Evolutionary conservation across 2,113 vertebrate genomes (phyloP).

Genomic region (Amphiprion percula): DNA sequence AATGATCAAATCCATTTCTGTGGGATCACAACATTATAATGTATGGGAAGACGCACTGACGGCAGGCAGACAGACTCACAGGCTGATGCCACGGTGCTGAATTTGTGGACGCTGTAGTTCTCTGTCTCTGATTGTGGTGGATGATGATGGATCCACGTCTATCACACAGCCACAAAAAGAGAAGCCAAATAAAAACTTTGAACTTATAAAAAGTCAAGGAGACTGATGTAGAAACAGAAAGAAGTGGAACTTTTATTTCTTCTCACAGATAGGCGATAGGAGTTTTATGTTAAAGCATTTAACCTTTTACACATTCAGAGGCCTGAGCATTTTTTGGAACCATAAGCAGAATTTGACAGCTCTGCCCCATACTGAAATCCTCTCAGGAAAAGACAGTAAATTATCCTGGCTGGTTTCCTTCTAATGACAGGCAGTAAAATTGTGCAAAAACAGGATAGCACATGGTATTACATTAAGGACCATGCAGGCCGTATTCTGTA

Average conservation of each 20-base stretch:
- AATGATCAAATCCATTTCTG: constrained; percentile 79
- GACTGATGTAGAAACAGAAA: neutral
- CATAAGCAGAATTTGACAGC: constrained; percentile 13
- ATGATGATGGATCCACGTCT: constrained; percentile 22
- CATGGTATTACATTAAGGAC: neutral
- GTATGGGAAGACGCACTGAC: constrained; percentile 40
- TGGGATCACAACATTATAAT: constrained; percentile 55
- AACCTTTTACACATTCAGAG: constrained; percentile 31
- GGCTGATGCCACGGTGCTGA: neutral
- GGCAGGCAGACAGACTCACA: constrained; percentile 44
- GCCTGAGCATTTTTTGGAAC: neutral
- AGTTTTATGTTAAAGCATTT: constrained; percentile 41
- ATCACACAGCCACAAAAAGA: constrained; percentile 21
- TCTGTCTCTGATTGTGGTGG: neutral
- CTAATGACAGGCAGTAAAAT: constrained; percentile 29
- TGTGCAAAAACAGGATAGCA: constrained; percentile 20
- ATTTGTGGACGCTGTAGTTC: constrained; percentile 11
- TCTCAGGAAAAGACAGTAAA: constrained; percentile 30
- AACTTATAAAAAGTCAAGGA: neutral
- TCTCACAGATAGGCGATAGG: neutral
- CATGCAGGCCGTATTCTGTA: neutral
- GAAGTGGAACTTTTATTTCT: constrained; percentile 9
- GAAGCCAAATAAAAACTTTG: neutral
- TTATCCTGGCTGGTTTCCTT: constrained; percentile 21
- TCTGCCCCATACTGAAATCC: constrained; percentile 13